A percentile compares a stretch with the other conserved stretches of the same genome.
These are phyloP conservation scores for Donacobius atricapilla DNA, from an alignment of 2,113 vertebrate genomes.

Conservation along the genomic window DNA sequence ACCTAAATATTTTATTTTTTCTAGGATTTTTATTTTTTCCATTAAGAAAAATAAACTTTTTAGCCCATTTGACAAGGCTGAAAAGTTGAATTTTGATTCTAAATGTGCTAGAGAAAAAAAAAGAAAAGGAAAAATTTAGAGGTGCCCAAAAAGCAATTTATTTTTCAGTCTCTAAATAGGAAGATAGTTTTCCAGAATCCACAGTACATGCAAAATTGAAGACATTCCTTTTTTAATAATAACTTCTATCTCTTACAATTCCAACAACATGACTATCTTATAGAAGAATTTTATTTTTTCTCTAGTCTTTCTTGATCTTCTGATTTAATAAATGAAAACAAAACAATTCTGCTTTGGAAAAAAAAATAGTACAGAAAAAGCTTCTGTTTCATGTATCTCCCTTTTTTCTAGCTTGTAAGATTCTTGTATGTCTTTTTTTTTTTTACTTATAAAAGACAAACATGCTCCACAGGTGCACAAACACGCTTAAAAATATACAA, in stretches of 20 bases:
- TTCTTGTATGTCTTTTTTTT: background rate
- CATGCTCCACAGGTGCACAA: accelerated
- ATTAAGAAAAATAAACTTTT: background rate
- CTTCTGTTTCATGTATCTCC: background rate
- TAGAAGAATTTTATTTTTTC: background rate
- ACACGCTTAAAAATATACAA: background rate
- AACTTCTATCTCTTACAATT: background rate
- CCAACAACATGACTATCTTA: background rate
- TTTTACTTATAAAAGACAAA: background rate
- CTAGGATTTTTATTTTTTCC: background rate
- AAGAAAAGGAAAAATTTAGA: background rate
- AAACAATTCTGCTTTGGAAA: background rate
- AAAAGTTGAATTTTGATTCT: background rate
- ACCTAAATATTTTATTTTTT: background rate
- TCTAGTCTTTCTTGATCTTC: background rate
- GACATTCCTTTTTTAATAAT: background rate
- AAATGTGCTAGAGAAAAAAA: accelerated
- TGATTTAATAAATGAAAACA: background rate
- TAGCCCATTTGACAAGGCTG: background rate
- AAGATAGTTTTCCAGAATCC: background rate
- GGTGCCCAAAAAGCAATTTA: accelerated
- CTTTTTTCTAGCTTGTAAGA: background rate
- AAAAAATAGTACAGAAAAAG: background rate
- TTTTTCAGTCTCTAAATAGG: background rate
- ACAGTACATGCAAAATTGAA: background rate